phyloP scores from a whole-genome alignment of 2,888 invertebrate species.

The Drosophila trichaetosa region DNA sequence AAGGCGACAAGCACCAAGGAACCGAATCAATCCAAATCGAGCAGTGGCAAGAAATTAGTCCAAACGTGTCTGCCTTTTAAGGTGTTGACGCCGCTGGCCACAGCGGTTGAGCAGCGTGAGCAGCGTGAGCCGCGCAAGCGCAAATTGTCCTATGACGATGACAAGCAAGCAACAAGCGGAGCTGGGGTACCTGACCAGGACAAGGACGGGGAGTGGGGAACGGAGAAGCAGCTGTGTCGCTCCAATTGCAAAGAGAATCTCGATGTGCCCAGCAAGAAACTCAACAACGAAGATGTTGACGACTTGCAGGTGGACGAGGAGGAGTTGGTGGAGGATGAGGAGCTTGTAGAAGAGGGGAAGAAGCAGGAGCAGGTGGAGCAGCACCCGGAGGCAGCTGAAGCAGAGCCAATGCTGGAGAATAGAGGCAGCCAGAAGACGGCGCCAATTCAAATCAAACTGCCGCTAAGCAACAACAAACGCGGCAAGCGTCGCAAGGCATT shows the following conservation, averaged over 20 bases:
- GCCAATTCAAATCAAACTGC: constrained; percentile 79
- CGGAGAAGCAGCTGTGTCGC: constrained; percentile 37
- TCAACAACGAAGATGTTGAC: constrained; percentile 42
- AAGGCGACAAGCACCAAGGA: constrained; percentile 47
- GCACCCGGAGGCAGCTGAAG: not conserved
- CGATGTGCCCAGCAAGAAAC: constrained; percentile 45
- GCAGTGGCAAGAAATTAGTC: constrained; percentile 86
- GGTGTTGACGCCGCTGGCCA: constrained; percentile 83
- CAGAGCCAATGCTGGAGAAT: constrained; percentile 2
- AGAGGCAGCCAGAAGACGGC: not conserved
- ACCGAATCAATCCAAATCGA: constrained; percentile 45
- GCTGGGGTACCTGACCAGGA: not conserved
- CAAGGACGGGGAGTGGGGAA: not conserved
- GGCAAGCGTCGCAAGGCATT: constrained; percentile 71
- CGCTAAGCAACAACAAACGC: constrained; percentile 69
- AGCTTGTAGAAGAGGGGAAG: not conserved
- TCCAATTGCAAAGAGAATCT: constrained; percentile 48
- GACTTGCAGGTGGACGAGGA: not conserved
- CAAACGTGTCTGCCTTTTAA: constrained; percentile 88
- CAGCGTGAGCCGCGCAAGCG: constrained; percentile 74
- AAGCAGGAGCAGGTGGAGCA: not conserved
- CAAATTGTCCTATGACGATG: constrained; percentile 74
- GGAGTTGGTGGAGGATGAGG: not conserved
- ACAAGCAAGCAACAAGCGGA: constrained; percentile 7
- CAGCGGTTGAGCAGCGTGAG: constrained; percentile 25